phyloP scores from a whole-genome alignment of 2,797 vertebrate species.

The Chiloscyllium punctatum region DNA sequence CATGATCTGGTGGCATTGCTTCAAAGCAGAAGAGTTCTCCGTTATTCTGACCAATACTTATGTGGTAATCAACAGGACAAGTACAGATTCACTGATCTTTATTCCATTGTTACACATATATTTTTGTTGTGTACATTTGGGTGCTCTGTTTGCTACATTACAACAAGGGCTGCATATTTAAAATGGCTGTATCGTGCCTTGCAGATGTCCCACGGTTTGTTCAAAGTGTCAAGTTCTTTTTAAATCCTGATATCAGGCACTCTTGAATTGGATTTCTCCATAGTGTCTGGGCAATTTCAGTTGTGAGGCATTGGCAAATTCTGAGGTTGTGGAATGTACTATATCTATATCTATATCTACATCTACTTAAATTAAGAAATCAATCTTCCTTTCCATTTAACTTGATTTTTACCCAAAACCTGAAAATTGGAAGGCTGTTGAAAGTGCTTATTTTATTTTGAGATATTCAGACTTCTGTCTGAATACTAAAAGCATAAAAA shows the following conservation, averaged over 20 bases:
- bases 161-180: background rate
- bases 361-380: background rate
- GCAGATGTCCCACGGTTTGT: too few relatives aligned
- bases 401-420: background rate
- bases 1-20: too few relatives aligned
- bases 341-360: background rate
- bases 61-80: background rate
- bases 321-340: background rate
- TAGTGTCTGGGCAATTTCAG: background rate
- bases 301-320: background rate
- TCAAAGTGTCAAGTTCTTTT: background rate
- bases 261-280: background rate
- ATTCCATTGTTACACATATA: background rate
- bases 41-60: background rate
- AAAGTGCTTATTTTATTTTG: background rate
- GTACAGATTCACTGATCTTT: background rate
- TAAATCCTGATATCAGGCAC: background rate
- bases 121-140: background rate
- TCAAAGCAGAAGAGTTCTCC: background rate
- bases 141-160: background rate
- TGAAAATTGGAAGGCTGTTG: background rate
- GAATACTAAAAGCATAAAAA: background rate
- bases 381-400: background rate
- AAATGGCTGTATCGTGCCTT: background rate
- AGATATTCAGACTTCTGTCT: background rate